Evolutionary conservation across 2,797 vertebrate genomes (phyloP).

Genomic region (Malurus splendens): DNA sequence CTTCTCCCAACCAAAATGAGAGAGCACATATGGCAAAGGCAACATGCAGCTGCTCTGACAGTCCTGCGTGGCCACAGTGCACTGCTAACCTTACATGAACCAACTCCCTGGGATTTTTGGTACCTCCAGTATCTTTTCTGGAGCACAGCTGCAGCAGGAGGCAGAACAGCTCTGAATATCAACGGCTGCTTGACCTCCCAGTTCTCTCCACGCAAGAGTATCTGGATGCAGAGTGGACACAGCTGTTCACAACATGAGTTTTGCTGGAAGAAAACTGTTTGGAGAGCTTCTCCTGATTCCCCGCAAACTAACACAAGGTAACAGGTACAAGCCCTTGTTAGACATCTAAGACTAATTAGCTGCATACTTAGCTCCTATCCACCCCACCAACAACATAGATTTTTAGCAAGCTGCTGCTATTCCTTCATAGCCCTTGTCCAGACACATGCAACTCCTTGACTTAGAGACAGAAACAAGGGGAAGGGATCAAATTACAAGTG

Average conservation of each 20-base stretch:
- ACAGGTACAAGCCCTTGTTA: neutral
- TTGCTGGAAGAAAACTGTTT: neutral
- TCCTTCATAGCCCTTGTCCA: neutral
- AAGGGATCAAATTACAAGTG: neutral
- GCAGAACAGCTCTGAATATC: neutral
- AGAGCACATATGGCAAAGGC: neutral
- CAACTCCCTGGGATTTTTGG: neutral
- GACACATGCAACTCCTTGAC: neutral
- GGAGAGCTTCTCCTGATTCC: neutral
- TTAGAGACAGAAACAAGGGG: neutral
- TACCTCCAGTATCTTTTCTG: neutral
- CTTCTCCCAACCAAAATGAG: neutral
- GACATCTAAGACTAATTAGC: neutral
- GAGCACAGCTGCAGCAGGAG: neutral
- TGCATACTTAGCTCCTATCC: neutral
- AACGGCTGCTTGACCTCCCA: neutral
- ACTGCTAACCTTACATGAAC: neutral
- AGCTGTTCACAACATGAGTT: neutral
- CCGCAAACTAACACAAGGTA: neutral
- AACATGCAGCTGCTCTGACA: neutral
- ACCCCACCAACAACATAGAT: neutral
- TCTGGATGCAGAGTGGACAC: neutral
- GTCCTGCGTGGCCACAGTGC: neutral
- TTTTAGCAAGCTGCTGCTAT: neutral
- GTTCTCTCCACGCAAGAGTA: neutral